These are phyloP conservation scores for Xanthorhoe spadicearia DNA, from an alignment of 2,888 invertebrate genomes.

Conservation along the genomic window DNA sequence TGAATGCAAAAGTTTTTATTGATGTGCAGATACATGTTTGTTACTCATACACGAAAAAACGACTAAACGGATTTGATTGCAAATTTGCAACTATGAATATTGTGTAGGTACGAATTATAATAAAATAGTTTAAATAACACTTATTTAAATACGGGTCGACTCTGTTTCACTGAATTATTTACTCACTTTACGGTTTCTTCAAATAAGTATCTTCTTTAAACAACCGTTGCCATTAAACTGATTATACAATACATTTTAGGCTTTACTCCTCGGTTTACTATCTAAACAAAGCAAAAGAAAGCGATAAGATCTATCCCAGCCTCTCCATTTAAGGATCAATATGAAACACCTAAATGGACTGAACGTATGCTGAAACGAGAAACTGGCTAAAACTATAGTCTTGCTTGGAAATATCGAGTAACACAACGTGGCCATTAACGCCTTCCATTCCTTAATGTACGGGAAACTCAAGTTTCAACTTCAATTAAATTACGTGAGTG, in stretches of 20 bases:
- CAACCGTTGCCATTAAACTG: too few species aligned
- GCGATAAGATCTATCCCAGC: background rate
- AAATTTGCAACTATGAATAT: too few species aligned
- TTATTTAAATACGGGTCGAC: too few species aligned
- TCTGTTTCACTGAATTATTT: too few species aligned
- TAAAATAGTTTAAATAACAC: too few species aligned
- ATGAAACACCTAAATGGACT: conserved; percentile 28
- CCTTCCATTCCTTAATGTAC: conserved; percentile 53
- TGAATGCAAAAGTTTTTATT: too few species aligned
- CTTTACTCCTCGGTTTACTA: background rate
- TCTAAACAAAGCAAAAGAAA: background rate
- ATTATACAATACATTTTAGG: background rate
- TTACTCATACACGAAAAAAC: too few species aligned
- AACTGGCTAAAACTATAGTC: conserved; percentile 50
- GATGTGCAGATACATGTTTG: too few species aligned
- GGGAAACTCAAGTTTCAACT: conserved; percentile 42
- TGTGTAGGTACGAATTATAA: too few species aligned
- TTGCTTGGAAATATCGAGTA: conserved; percentile 61
- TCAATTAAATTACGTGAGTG: conserved; percentile 44
- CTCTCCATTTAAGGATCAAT: conserved; percentile 9
- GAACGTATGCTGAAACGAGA: conserved; percentile 38
- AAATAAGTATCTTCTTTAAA: too few species aligned
- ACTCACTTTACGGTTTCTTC: too few species aligned
- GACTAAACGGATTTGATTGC: too few species aligned
- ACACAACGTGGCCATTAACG: conserved; percentile 63